Conservation (phyloP, 2,888 invertebrate species). For the Teleogryllus oceanicus region DNA sequence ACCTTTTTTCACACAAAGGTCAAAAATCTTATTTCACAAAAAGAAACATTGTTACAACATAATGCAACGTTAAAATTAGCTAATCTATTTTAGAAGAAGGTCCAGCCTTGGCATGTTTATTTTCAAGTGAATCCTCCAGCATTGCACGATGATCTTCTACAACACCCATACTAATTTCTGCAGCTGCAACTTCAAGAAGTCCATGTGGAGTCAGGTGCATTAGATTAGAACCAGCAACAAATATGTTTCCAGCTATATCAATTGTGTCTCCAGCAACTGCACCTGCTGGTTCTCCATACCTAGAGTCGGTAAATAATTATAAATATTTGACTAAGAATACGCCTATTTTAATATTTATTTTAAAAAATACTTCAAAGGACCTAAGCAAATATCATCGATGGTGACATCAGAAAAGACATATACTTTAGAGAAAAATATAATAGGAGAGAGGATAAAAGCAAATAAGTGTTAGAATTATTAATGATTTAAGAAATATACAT, state of each 20-base stretch:
- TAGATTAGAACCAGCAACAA: conserved; percentile 61
- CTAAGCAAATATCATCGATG: no score
- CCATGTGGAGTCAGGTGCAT: conserved; percentile 65
- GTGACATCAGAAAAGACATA: no score
- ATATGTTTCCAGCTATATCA: conserved; percentile 66
- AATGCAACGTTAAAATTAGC: no score
- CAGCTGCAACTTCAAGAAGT: conserved; percentile 60
- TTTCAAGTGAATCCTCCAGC: background rate
- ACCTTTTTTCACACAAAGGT: no score
- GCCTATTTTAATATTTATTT: no score
- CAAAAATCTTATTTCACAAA: no score
- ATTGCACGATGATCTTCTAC: conserved; percentile 46
- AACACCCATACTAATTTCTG: conserved; percentile 59
- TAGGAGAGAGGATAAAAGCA: no score
- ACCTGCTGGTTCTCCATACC: conserved; percentile 67
- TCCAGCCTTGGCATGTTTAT: background rate
- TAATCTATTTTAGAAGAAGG: background rate
- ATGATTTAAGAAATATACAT: background rate
- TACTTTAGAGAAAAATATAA: no score
- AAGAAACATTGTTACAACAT: no score
- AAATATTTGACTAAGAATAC: background rate
- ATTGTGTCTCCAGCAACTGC: conserved; percentile 63
- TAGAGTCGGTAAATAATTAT: conserved; percentile 42
- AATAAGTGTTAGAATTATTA: no score
- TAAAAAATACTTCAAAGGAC: no score